Evolutionary conservation across 2,888 invertebrate species (phyloP), one percentile per base, ranked within the genome.

Genomic region (Tetragnatha montana): DNA sequence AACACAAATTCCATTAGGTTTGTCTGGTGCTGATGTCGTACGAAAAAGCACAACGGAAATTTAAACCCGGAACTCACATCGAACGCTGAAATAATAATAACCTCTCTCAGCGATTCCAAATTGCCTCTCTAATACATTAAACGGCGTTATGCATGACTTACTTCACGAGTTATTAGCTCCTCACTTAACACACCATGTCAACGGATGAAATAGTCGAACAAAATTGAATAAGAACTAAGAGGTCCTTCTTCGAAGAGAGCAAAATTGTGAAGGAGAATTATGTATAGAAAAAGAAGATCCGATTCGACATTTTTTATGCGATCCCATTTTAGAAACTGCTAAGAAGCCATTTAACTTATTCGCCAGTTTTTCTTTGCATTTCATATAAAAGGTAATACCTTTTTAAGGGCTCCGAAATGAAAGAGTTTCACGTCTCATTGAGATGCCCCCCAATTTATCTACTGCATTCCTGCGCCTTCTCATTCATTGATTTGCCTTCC

Each of bases 341-440:
- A 60, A 60, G 60, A 60, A 60, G 60, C 60, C 12, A 60, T 60
- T 60, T 60, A 60, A 60, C 60, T 60, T 60, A 60, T 12, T 60
- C 10, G 35, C 60, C 60, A 60, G 17, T 60, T 60, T 75, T 78
- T 51, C 51, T 78, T 78, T 12, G 17, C 19, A 74, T 73, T 73
- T 51, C 50, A 74, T 60, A 60, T 60, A 60, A 60, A 60, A 60
- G 60, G 60, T 60, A 60, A 60, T 60, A 60, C 60, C 60, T 60
- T 60, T 60, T 60, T 60, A 60, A 60, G 12, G 22, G 51, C 60
- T 60, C 60, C 22, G 21, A 73, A 71, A 60, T 74, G 51, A 82
- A 82, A 82, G 22, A n/a, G 14, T 14, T 82, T 70, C 73, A 73
- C n/a, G 74, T 21, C 21, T 22, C 74, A 82, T 74, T 60, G 82